Evolutionary conservation across 2,888 invertebrate species (phyloP).

Genomic region (Automeris io): DNA sequence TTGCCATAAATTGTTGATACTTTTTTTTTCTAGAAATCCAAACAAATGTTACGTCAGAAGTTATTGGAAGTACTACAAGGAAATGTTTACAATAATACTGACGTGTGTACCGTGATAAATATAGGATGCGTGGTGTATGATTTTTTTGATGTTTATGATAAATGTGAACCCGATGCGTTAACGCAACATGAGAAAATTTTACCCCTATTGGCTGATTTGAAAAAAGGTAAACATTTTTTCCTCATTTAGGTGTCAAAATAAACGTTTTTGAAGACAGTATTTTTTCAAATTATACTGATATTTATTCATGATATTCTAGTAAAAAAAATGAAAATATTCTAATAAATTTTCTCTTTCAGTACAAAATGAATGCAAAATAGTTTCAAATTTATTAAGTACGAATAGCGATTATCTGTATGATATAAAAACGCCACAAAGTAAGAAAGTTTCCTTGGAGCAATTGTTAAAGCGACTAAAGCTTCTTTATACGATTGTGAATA

Average conservation of each 20-base stretch:
- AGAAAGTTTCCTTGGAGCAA: slow-evolving; percentile 38
- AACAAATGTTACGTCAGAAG: slow-evolving; percentile 55
- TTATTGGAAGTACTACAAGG: slow-evolving; percentile 39
- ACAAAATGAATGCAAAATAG: slow-evolving; percentile 59
- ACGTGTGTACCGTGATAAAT: slow-evolving; percentile 46
- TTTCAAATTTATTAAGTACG: slow-evolving; percentile 45
- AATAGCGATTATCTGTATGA: slow-evolving; percentile 36
- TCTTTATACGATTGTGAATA: slow-evolving; percentile 50
- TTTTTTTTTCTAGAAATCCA: slow-evolving; percentile 47
- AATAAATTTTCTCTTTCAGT: slow-evolving; percentile 31
- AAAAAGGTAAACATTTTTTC: slow-evolving; percentile 42
- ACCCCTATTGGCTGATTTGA: slow-evolving; percentile 43
- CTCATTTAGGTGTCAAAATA: slow-evolving; percentile 13
- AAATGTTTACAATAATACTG: slow-evolving; percentile 31
- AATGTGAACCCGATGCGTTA: slow-evolving; percentile 54
- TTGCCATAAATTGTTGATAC: neutral
- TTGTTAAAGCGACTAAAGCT: slow-evolving; percentile 56
- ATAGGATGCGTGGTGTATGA: slow-evolving; percentile 47
- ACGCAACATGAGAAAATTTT: slow-evolving; percentile 35
- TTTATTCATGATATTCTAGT: too few relatives aligned
- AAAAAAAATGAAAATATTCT: neutral
- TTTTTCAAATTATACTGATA: too few relatives aligned
- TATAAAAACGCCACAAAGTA: slow-evolving; percentile 30
- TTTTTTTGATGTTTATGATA: slow-evolving; percentile 51
- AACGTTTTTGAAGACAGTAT: neutral